Evolutionary conservation across 2,888 invertebrate species (phyloP).

Genomic region (Mylabris sibirica): DNA sequence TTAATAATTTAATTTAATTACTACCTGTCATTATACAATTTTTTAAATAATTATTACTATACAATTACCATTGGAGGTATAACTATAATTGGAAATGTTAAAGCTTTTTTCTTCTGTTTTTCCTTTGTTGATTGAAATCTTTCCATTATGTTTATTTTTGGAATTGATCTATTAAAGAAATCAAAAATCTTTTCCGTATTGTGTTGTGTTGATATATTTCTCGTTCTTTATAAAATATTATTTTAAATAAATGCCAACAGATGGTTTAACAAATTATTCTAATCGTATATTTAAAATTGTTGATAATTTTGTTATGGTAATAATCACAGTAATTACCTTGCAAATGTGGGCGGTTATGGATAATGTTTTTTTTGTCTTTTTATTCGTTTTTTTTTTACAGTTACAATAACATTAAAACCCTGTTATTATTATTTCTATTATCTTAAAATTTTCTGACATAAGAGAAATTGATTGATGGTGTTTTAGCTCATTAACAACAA

Average conservation of each 20-base stretch:
- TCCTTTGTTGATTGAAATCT: background rate
- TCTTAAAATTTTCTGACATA: background rate
- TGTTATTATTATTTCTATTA: constrained; percentile 7
- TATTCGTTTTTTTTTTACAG: background rate
- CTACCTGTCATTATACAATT: background rate
- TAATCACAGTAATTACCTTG: constrained; percentile 10
- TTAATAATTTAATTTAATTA: background rate
- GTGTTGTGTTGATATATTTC: too few species aligned
- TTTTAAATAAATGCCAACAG: background rate
- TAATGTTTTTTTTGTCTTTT: background rate
- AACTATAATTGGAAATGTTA: background rate
- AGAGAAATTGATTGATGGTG: background rate
- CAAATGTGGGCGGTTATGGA: constrained; percentile 13
- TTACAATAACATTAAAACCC: background rate
- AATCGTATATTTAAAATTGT: background rate
- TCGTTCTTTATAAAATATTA: too few species aligned
- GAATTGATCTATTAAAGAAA: background rate
- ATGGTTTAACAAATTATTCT: background rate
- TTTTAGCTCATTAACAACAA: background rate
- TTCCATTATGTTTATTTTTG: background rate
- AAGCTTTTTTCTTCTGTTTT: background rate
- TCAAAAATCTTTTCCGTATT: background rate
- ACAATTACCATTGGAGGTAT: background rate
- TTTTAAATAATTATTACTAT: background rate
- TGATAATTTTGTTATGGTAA: constrained; percentile 6